Evolutionary conservation across 2,888 invertebrate genomes (phyloP).

Genomic region (Drosophila mercatorum): DNA sequence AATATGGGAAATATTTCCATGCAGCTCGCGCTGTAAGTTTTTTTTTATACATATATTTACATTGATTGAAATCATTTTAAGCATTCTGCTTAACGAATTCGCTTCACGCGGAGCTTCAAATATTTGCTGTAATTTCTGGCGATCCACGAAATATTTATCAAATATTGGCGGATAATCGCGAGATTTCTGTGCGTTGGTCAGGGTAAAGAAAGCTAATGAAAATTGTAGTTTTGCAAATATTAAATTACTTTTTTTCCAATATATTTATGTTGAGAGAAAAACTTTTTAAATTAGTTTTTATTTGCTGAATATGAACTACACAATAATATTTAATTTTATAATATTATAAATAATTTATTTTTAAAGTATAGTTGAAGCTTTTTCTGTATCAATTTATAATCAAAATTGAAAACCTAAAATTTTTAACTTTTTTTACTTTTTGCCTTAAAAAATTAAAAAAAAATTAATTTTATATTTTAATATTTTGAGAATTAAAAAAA

Average conservation of each 20-base stretch:
- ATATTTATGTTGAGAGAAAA: neutral
- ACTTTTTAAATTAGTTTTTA: neutral
- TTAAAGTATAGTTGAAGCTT: too few species aligned
- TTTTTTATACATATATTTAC: neutral
- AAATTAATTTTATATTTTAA: too few species aligned
- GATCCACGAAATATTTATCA: slow-evolving; percentile 15
- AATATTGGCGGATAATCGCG: neutral
- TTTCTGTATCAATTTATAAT: too few species aligned
- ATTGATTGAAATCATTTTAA: slow-evolving; percentile 58
- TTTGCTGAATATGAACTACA: too few species aligned
- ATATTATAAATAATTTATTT: too few species aligned
- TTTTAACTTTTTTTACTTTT: too few species aligned
- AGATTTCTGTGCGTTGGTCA: neutral
- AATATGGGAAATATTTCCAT: slow-evolving; percentile 39
- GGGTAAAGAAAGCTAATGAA: neutral
- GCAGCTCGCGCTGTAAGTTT: neutral
- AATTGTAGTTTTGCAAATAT: neutral
- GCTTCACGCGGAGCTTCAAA: slow-evolving; percentile 23
- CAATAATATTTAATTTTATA: too few species aligned
- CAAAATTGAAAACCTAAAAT: too few species aligned
- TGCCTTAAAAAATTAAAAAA: too few species aligned
- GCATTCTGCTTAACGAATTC: slow-evolving; percentile 17
- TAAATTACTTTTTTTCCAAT: neutral
- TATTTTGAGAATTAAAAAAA: too few species aligned
- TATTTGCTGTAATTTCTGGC: slow-evolving; percentile 35